Conservation (phyloP, 30 jellyfish, hydroid and myxozoan species). For the Mastigias papua region DNA sequence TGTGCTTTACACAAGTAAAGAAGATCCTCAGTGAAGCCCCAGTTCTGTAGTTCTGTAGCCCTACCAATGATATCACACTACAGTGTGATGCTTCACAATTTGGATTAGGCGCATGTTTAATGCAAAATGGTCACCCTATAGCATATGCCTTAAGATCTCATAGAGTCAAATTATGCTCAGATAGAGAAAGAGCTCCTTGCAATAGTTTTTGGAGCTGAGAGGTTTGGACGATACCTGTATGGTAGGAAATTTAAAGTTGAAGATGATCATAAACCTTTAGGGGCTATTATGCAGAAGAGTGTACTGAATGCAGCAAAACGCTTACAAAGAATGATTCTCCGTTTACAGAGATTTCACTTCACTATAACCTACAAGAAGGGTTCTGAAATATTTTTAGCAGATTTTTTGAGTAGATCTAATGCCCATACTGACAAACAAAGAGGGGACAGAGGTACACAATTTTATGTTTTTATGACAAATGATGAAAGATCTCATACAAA, state of each 20-base stretch:
- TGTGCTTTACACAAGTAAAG: slow-evolving; percentile 21
- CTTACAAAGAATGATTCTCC: slow-evolving; percentile 49
- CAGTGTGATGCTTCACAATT: slow-evolving; percentile 26
- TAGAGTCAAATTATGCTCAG: slow-evolving; percentile 34
- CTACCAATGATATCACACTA: slow-evolving; percentile 1
- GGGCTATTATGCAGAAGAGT: slow-evolving; percentile 24
- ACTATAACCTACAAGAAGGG: slow-evolving; percentile 22
- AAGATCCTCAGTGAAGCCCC: slow-evolving; percentile 19
- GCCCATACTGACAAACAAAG: slow-evolving; percentile 3
- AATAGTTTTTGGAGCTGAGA: slow-evolving; percentile 41
- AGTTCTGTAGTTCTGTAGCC: slow-evolving; percentile 32
- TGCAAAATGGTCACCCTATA: slow-evolving; percentile 42
- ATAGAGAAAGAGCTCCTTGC: slow-evolving; percentile 65
- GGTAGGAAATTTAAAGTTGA: slow-evolving; percentile 16
- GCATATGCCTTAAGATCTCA: slow-evolving; percentile 64
- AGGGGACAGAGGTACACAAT: not conserved
- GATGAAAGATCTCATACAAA: slow-evolving; percentile 28
- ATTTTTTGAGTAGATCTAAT: slow-evolving; percentile 27
- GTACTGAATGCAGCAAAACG: slow-evolving; percentile 25
- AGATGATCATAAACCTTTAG: slow-evolving; percentile 67
- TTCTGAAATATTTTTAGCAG: too few species aligned
- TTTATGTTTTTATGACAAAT: slow-evolving; percentile 17
- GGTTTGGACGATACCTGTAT: slow-evolving; percentile 40
- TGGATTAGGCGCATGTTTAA: slow-evolving; percentile 66
- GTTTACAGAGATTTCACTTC: slow-evolving; percentile 50